phyloP scores from a whole-genome alignment of 2,113 vertebrate genomes.

The Fulica atra region DNA sequence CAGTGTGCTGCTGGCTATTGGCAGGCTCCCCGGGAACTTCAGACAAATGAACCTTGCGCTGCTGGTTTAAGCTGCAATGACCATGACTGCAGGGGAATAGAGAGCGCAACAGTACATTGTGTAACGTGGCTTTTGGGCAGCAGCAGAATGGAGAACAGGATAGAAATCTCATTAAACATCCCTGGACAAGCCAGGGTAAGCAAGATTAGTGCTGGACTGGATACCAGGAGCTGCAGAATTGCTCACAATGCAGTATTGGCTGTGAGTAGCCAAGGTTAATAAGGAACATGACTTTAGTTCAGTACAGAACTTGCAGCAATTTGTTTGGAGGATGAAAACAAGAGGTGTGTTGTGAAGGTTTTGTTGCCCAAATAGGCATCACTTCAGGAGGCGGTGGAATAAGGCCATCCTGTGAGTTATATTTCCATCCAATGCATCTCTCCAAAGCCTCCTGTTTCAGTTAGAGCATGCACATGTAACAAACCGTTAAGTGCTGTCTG shows the following conservation, averaged over 20 bases:
- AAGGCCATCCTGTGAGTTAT: not conserved
- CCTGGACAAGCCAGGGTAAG: not conserved
- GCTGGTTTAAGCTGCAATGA: not conserved
- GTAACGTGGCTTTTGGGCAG: not conserved
- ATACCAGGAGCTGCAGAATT: not conserved
- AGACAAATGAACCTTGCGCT: not conserved
- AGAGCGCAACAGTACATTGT: not conserved
- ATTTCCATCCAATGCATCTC: not conserved
- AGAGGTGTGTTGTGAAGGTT: not conserved
- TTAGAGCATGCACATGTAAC: not conserved
- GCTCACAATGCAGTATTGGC: not conserved
- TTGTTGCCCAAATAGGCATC: not conserved
- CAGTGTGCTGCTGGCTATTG: constrained; percentile 29
- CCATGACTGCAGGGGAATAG: not conserved
- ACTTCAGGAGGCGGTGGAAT: not conserved
- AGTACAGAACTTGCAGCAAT: not conserved
- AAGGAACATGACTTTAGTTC: not conserved
- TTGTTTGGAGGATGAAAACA: not conserved
- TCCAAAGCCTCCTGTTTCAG: not conserved
- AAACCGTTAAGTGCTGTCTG: not conserved
- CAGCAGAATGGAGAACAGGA: not conserved
- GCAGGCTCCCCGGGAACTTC: constrained; percentile 10
- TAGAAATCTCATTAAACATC: not conserved
- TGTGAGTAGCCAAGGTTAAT: constrained; percentile 5
- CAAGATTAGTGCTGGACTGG: not conserved